These are phyloP conservation scores for Girardia tigrina DNA, from an alignment of 2,888 invertebrate species.

Conservation along the genomic window DNA sequence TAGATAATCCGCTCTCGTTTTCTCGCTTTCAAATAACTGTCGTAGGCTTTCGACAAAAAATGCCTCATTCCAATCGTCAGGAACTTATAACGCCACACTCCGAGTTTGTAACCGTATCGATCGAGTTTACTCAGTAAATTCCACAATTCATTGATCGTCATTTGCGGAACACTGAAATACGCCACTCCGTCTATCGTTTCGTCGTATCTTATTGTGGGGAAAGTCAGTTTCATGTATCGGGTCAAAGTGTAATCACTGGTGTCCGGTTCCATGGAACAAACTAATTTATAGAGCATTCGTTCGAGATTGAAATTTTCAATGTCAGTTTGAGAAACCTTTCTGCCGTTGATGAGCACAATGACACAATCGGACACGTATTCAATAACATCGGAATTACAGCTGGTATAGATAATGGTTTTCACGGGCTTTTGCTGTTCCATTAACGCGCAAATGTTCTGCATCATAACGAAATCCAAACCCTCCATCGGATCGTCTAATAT, in stretches of 20 bases:
- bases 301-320: background rate
- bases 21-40: background rate
- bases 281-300: slow-evolving; percentile 11
- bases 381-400: background rate
- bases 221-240: slow-evolving; percentile 6
- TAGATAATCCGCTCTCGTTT: background rate
- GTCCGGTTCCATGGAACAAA: slow-evolving; percentile 12
- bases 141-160: background rate
- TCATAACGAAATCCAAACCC: background rate
- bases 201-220: background rate
- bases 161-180: background rate
- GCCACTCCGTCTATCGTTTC: background rate
- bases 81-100: background rate
- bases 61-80: background rate
- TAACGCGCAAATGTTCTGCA: background rate
- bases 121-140: slow-evolving; percentile 8
- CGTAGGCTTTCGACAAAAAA: background rate
- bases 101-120: background rate
- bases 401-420: background rate
- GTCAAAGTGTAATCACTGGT: slow-evolving; percentile 15
- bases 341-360: background rate
- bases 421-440: background rate
- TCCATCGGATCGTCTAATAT: background rate
- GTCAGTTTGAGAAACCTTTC: background rate
- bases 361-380: slow-evolving; percentile 11